Evolutionary conservation across 2,113 vertebrate genomes (phyloP).

Genomic region (Dendrocopos noguchii): DNA sequence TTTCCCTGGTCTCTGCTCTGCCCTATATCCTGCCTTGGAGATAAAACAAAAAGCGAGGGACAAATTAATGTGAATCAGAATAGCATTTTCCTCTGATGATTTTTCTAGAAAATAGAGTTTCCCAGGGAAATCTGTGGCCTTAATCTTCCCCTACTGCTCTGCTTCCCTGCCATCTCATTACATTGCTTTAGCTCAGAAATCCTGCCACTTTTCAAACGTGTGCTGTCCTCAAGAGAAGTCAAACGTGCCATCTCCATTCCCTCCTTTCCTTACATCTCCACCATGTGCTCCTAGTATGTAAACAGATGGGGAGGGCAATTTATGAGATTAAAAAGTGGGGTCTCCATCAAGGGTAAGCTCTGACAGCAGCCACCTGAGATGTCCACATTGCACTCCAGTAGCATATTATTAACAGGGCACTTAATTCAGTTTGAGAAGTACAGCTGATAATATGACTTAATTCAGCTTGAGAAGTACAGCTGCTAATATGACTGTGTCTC

Average conservation of each 20-base stretch:
- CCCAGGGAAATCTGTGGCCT: conserved; percentile 7
- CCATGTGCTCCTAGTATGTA: background rate
- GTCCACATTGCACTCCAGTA: fast-evolving
- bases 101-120: conserved; percentile 33
- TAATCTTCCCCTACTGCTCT: background rate
- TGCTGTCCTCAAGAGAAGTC: background rate
- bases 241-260: background rate
- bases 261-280: background rate
- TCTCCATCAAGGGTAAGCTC: fast-evolving
- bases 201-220: background rate
- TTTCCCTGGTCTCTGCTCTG: conserved; percentile 33
- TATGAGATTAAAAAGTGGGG: background rate
- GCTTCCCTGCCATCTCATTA: background rate
- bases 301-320: background rate
- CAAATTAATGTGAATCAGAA: background rate
- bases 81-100: background rate
- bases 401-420: background rate
- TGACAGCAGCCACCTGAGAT: background rate
- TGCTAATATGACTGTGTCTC: background rate
- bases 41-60: background rate
- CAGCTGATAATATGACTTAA: background rate
- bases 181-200: background rate
- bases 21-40: background rate
- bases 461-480: background rate
- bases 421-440: background rate